A percentile compares a stretch with the other conserved stretches of the same genome.
Conservation (phyloP, 2,113 vertebrate species). For the Microcebus murinus region DNA sequence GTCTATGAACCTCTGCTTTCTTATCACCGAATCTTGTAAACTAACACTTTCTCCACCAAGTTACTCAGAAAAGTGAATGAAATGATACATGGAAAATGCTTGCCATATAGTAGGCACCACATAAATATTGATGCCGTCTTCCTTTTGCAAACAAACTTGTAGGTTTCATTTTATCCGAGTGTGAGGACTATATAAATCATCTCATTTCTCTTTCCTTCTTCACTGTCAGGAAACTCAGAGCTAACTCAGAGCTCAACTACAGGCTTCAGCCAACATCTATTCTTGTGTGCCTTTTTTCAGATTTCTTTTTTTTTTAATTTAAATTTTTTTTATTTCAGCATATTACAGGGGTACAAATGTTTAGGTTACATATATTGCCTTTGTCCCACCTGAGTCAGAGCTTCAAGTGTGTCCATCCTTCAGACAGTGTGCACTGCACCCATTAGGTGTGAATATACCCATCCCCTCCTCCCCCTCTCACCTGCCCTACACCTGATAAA, state of each 20-base stretch:
- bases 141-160: background rate
- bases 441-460: too few species aligned
- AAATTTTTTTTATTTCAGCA: too few species aligned
- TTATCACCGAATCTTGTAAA: constrained; percentile 10
- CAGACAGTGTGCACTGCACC: too few species aligned
- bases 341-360: too few species aligned
- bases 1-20: background rate
- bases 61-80: background rate
- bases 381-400: too few species aligned
- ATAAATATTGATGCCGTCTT: background rate
- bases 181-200: background rate
- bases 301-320: background rate
- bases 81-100: background rate
- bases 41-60: background rate
- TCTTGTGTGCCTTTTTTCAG: background rate
- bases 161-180: background rate
- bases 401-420: too few species aligned
- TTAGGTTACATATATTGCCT: too few species aligned
- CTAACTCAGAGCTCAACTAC: background rate
- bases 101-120: background rate
- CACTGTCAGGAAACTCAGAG: background rate
- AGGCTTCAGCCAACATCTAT: background rate
- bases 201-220: background rate
- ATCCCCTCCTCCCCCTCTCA: too few species aligned
- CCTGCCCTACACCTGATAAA: too few species aligned